Evolutionary conservation across 2,888 invertebrate genomes (phyloP).

Genomic region (Rhagium mordax): DNA sequence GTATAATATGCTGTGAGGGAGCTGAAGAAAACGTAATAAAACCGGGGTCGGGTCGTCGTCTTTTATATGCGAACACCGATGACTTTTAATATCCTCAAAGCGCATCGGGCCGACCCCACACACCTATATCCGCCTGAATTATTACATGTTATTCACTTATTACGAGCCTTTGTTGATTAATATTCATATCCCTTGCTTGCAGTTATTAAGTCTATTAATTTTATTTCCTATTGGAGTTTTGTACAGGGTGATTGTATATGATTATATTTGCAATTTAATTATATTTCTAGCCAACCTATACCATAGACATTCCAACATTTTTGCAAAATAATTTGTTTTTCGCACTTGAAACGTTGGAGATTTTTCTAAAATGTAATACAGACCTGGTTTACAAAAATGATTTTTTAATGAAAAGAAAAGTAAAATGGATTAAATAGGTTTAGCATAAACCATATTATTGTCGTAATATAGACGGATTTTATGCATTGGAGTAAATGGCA

Average conservation of each 20-base stretch:
- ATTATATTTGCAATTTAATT: no score
- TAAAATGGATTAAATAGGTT: no score
- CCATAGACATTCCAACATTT: no score
- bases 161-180: constrained; percentile 34
- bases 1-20: constrained; percentile 63
- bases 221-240: constrained; percentile 8
- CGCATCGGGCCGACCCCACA: constrained; percentile 37
- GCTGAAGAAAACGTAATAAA: constrained; percentile 59
- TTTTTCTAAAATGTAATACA: no score
- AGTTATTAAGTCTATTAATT: constrained; percentile 32
- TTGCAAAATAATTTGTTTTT: no score
- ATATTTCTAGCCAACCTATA: no score
- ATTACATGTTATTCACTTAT: constrained; percentile 41
- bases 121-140: constrained; percentile 45
- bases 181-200: constrained; percentile 25
- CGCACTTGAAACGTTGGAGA: no score
- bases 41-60: constrained; percentile 39
- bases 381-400: no score
- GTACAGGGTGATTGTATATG: not conserved
- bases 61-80: constrained; percentile 42
- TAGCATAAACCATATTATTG: no score
- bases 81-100: constrained; percentile 50
- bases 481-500: no score
- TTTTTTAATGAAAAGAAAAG: no score
- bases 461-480: no score